A percentile compares a stretch with the other conserved stretches of the same genome.
Evolutionary conservation across 2,113 vertebrate species (phyloP).

Genomic region (Gnathonemus echidnorhynchus): DNA sequence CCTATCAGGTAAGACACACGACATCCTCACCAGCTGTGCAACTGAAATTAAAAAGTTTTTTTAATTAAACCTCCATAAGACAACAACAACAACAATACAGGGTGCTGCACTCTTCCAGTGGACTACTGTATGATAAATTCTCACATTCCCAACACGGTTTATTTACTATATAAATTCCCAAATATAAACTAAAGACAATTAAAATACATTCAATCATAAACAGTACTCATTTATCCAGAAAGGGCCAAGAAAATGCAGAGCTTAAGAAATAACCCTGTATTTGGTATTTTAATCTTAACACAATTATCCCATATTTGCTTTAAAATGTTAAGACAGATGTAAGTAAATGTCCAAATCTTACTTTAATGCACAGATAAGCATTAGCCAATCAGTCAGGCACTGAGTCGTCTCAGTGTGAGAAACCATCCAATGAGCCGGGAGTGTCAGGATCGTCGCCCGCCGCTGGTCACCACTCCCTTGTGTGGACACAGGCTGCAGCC

Average conservation of each 20-base stretch:
- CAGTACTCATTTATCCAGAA: neutral
- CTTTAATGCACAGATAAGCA: neutral
- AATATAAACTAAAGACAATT: neutral
- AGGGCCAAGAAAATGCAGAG: neutral
- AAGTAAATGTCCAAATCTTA: neutral
- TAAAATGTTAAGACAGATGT: neutral
- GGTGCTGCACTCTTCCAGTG: neutral
- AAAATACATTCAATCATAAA: neutral
- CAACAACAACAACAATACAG: neutral
- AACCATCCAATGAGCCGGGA: neutral
- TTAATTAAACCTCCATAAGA: neutral
- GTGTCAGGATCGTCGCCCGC: neutral
- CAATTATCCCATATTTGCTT: neutral
- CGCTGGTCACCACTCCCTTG: no score
- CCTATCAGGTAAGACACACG: constrained; percentile 28
- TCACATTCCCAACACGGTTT: neutral
- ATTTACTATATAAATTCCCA: neutral
- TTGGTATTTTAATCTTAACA: neutral
- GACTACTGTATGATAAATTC: neutral
- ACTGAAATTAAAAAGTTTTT: neutral
- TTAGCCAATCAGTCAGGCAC: neutral
- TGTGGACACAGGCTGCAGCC: neutral
- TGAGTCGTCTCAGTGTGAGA: no score
- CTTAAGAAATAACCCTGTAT: neutral
- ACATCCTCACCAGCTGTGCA: constrained; percentile 26